phyloP scores from a whole-genome alignment of 2,113 vertebrate genomes.

The Colistium nudipinnis region DNA sequence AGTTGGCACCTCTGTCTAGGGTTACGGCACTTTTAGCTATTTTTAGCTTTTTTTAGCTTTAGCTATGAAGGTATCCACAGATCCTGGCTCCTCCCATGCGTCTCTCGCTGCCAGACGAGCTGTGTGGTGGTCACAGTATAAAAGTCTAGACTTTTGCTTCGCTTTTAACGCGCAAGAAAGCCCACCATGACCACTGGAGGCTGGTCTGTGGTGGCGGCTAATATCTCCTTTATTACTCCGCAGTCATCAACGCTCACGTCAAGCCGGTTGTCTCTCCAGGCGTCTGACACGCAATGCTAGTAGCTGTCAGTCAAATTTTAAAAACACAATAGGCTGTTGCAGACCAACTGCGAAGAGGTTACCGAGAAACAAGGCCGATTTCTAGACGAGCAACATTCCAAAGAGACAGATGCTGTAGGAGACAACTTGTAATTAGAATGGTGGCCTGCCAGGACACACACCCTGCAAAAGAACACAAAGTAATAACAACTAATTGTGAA shows the following conservation, averaged over 20 bases:
- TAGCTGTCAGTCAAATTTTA: slow-evolving; percentile 69
- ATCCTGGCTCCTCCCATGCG: slow-evolving; percentile 2
- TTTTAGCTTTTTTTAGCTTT: no score
- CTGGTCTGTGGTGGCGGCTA: slow-evolving; percentile 7
- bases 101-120: neutral
- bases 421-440: neutral
- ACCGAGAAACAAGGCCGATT: neutral
- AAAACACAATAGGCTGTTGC: slow-evolving; percentile 46
- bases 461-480: neutral
- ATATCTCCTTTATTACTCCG: slow-evolving; percentile 45
- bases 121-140: slow-evolving; percentile 17
- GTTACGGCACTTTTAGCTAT: slow-evolving; percentile 35
- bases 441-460: neutral
- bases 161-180: slow-evolving; percentile 48
- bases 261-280: slow-evolving; percentile 29
- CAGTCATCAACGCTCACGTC: slow-evolving; percentile 50
- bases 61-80: slow-evolving; percentile 6
- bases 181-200: slow-evolving; percentile 6
- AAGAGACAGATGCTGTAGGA: neutral
- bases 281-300: slow-evolving; percentile 43
- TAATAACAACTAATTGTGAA: slow-evolving; percentile 1
- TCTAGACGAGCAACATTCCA: slow-evolving; percentile 69
- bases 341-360: slow-evolving; percentile 41
- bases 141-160: slow-evolving; percentile 32
- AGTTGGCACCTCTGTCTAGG: slow-evolving; percentile 10